phyloP scores from a whole-genome alignment of 2,797 vertebrate genomes.

The Rhinella marina region DNA sequence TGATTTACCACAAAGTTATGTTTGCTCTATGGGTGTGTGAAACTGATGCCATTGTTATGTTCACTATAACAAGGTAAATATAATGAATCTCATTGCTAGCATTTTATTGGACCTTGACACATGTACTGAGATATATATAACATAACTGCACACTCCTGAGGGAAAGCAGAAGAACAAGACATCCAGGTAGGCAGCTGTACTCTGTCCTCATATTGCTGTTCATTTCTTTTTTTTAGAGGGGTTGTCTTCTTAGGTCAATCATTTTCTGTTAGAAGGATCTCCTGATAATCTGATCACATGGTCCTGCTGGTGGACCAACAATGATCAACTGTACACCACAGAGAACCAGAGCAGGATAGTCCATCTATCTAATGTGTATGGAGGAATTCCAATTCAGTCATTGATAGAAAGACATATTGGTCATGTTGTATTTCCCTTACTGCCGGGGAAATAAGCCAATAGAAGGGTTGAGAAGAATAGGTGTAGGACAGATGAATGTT shows the following conservation, averaged over 20 bases:
- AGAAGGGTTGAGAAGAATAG: too few relatives aligned
- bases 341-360: not conserved
- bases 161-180: not conserved
- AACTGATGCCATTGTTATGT: not conserved
- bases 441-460: too few relatives aligned
- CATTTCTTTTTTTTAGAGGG: not conserved
- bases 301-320: not conserved
- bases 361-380: too few relatives aligned
- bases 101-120: not conserved
- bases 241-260: not conserved
- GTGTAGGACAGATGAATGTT: too few relatives aligned
- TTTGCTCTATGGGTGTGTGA: conserved; percentile 23
- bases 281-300: not conserved
- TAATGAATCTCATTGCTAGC: not conserved
- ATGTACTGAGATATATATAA: not conserved
- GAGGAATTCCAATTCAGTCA: too few relatives aligned
- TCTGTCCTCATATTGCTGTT: not conserved
- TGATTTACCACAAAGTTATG: not conserved
- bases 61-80: conserved; percentile 2
- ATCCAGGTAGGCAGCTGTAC: not conserved
- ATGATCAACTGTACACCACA: not conserved
- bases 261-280: not conserved
- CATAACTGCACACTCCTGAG: not conserved
- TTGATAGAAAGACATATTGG: too few relatives aligned
- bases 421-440: too few relatives aligned